Evolutionary conservation across 2,888 invertebrate species (phyloP), one percentile per base, ranked within the genome.

Genomic region (Cataglyphis livida): DNA sequence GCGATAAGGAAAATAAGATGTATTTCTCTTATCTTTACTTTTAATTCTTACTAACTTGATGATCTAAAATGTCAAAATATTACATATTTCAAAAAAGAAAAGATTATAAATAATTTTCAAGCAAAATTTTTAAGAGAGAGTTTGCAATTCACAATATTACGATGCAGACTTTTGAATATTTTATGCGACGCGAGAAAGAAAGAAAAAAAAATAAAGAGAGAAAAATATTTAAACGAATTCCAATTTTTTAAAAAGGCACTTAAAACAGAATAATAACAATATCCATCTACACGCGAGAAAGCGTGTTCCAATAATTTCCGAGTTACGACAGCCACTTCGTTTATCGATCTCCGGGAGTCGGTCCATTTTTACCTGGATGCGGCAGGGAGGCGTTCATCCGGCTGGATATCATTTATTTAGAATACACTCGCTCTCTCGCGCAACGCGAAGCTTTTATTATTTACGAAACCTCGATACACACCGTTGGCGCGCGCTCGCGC

Each of bases 381-480:
- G 59, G 32, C 78, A 38, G 57, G 18, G 28, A 59, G 6, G 12
- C 57, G 66, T 32, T 68, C 57, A 78, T 78, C 78, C 68, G 78
- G 57, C 21, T 68, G 68, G 57, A 21, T 68, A 68, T 68, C 57
- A 78, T 78, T 78, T 78, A 78, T 78, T 57, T 68, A 68, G 78
- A 59, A 78, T 51, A 78, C 44, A 59, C 78, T 44, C 78, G 41
- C 59, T 59, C 57, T 15, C 21, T 44, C 21, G 68, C 66, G n/a
- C 38, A 15, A 32, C 44, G 32, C 59, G 41, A 21, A 9, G 10
- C 25, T 41, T 78, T 78, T 78, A 78, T 78, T 78, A 78, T 78
- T 78, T 68, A 78, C 57, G 28, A 66, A 66, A 57, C 32, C 15
- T 35, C 68, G 41, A 68, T 78, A 32, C 68, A 28, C 15, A 1